Evolutionary conservation across 30 jellyfish, hydroid and myxozoan species (phyloP).

Genomic region (Rhopilema esculentum): DNA sequence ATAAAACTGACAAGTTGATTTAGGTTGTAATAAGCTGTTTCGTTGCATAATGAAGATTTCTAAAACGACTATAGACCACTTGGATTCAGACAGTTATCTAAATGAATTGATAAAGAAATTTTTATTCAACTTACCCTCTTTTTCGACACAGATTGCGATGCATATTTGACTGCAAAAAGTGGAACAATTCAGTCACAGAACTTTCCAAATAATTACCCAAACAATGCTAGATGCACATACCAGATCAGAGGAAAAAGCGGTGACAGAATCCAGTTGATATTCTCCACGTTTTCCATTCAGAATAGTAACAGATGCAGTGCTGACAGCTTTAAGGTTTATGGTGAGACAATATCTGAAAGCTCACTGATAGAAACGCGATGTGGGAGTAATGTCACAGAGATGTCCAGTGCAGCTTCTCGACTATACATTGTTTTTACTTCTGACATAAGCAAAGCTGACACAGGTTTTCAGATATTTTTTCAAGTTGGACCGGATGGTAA

Average conservation of each 20-base stretch:
- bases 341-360: background rate
- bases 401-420: background rate
- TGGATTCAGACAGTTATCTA: no score
- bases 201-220: constrained; percentile 39
- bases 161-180: background rate
- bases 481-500: constrained; percentile 35
- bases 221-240: constrained; percentile 31
- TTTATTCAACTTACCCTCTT: no score
- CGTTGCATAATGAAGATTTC: no score
- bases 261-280: constrained; percentile 22
- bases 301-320: background rate
- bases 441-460: constrained; percentile 17
- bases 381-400: constrained; percentile 3
- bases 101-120: no score
- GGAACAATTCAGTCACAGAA: constrained; percentile 49
- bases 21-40: no score
- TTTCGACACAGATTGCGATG: constrained; percentile 59
- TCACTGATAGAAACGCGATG: constrained; percentile 8
- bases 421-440: constrained; percentile 4
- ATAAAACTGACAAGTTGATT: no score
- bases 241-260: constrained; percentile 32
- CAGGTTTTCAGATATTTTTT: constrained; percentile 5
- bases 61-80: no score
- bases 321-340: constrained; percentile 15
- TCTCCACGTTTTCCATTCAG: background rate